Evolutionary conservation across 2,888 invertebrate species (phyloP).

Genomic region (Nephrocerus scutellatus): DNA sequence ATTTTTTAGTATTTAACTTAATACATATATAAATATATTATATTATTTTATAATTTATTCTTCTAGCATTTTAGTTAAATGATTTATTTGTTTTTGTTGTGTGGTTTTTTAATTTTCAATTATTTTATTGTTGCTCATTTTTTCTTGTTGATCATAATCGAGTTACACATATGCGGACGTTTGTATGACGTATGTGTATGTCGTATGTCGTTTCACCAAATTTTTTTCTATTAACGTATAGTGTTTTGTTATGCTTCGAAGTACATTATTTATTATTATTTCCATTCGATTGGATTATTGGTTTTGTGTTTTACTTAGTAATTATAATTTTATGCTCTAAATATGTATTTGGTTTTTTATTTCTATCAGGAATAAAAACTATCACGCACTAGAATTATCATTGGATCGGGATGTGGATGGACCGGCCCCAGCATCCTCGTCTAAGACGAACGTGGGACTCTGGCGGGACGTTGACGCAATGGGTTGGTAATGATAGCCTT

Average conservation of each 20-base stretch:
- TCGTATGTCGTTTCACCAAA: neutral
- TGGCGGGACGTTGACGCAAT: conserved; percentile 53
- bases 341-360: conserved; percentile 28
- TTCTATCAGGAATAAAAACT: conserved; percentile 46
- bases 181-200: neutral
- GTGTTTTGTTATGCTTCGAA: conserved; percentile 15
- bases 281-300: conserved; percentile 8
- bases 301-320: conserved; percentile 20
- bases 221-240: conserved; percentile 5
- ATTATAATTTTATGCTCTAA: conserved; percentile 25
- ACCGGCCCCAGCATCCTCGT: conserved; percentile 45
- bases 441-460: conserved; percentile 48
- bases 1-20: conserved; percentile 3
- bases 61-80: conserved; percentile 10
- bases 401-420: conserved; percentile 50
- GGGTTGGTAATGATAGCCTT: conserved; percentile 49
- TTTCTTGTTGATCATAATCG: too few relatives aligned
- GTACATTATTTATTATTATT: conserved; percentile 13
- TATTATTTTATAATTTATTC: conserved; percentile 11
- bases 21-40: conserved; percentile 12
- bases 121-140: conserved; percentile 12
- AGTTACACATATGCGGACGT: too few relatives aligned
- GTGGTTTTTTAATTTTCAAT: conserved; percentile 6
- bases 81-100: neutral
- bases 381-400: conserved; percentile 50